A percentile compares a stretch with the other conserved stretches of the same genome.
Conservation (phyloP, 2,113 vertebrate genomes). For the Echinops telfairi region DNA sequence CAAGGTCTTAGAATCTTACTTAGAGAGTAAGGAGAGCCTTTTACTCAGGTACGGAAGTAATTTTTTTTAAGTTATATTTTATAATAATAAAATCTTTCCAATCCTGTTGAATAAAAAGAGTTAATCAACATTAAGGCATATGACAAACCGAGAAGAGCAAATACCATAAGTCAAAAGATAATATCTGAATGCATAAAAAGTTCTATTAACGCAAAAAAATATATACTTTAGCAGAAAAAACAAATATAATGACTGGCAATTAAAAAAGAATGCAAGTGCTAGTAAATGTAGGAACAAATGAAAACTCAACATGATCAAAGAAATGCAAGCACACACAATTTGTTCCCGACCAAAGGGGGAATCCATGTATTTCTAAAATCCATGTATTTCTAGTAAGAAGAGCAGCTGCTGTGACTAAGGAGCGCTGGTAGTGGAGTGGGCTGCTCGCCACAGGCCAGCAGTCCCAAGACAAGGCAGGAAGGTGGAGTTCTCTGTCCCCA, state of each 20-base stretch:
- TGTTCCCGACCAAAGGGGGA: background rate
- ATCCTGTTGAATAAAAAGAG: background rate
- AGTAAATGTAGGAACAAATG: background rate
- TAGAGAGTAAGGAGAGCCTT: background rate
- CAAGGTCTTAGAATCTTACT: background rate
- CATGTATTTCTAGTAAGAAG: background rate
- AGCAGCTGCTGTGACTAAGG: too few relatives aligned
- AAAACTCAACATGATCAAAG: background rate
- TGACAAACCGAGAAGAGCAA: background rate
- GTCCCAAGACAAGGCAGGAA: too few relatives aligned
- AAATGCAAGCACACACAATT: background rate
- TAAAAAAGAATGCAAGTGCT: background rate
- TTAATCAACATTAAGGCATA: slow-evolving; percentile 11
- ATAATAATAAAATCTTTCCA: slow-evolving; percentile 24
- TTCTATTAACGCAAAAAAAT: slow-evolving; percentile 5
- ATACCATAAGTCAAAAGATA: background rate
- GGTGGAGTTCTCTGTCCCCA: too few relatives aligned
- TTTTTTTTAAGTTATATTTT: background rate
- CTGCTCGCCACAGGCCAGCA: too few relatives aligned
- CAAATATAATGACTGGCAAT: background rate
- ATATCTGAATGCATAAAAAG: background rate
- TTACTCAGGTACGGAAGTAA: background rate
- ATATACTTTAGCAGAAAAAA: slow-evolving; percentile 23
- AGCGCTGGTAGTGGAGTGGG: too few relatives aligned
- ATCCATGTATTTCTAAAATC: background rate